phyloP scores from a whole-genome alignment of 2,113 vertebrate species.

The Chauna torquata region DNA sequence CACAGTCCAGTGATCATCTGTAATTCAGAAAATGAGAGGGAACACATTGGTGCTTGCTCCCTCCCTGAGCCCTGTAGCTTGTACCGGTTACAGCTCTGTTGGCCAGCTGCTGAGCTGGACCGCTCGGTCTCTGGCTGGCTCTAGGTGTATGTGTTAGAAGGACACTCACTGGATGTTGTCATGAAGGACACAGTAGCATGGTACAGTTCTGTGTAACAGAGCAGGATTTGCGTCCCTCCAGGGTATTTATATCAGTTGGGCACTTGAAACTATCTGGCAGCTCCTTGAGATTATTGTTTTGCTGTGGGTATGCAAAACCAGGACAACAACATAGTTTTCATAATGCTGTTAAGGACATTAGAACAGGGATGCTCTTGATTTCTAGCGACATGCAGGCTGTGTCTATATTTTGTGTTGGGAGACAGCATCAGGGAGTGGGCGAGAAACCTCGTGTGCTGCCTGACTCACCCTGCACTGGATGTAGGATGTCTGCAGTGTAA shows the following conservation, averaged over 20 bases:
- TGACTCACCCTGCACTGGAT: background rate
- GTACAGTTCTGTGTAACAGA: background rate
- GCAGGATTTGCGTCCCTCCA: background rate
- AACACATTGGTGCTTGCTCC: background rate
- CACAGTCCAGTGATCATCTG: background rate
- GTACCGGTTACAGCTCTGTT: background rate
- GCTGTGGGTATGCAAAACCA: background rate
- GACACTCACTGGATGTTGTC: background rate
- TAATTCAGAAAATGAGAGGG: slow-evolving; percentile 26
- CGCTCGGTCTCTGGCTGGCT: background rate
- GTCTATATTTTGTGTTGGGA: background rate
- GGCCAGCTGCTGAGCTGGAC: background rate
- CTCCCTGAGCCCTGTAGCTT: background rate
- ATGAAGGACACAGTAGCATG: background rate
- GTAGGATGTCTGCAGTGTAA: background rate
- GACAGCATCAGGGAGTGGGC: background rate
- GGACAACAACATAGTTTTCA: background rate
- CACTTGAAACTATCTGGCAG: background rate
- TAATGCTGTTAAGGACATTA: background rate
- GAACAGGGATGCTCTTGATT: background rate
- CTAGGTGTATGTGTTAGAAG: background rate
- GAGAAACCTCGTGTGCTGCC: background rate
- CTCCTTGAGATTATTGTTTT: background rate
- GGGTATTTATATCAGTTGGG: background rate
- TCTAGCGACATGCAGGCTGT: background rate